A percentile compares a stretch with the other conserved stretches of the same genome.
Conservation (phyloP, 2,888 invertebrate genomes). For the Macaria liturata region DNA sequence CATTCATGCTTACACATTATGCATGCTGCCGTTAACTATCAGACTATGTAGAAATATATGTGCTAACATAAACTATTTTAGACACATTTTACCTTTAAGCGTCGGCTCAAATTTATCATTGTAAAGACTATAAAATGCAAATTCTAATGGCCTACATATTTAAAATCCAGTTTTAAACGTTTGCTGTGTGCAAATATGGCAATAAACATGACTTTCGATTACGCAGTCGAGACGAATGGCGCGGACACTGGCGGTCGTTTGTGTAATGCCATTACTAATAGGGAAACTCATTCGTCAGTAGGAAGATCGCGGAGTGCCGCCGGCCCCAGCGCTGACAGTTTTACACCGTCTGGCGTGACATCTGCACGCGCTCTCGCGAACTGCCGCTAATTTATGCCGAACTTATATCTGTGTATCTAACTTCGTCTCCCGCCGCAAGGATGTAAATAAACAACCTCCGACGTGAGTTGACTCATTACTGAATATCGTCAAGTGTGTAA, state of each 20-base stretch:
- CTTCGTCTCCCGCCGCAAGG: constrained; percentile 27
- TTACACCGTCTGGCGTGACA: constrained; percentile 56
- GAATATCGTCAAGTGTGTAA: constrained; percentile 33
- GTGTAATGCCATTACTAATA: constrained; percentile 57
- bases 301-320: constrained; percentile 40
- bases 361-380: constrained; percentile 48
- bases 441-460: constrained; percentile 47
- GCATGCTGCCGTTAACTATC: constrained; percentile 3
- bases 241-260: constrained; percentile 53
- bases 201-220: constrained; percentile 49
- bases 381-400: constrained; percentile 14
- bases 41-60: neutral
- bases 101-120: neutral
- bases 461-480: constrained; percentile 27
- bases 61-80: neutral
- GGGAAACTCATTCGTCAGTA: constrained; percentile 61
- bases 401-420: constrained; percentile 4
- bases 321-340: constrained; percentile 57
- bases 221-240: constrained; percentile 59
- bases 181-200: constrained; percentile 49
- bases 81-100: neutral
- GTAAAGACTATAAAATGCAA: constrained; percentile 21
- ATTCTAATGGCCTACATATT: constrained; percentile 26
- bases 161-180: constrained; percentile 34
- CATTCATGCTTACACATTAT: constrained; percentile 10